Base-by-base conservation (phyloP, 2,888 invertebrate species). In the Euzetes globulus region DNA sequence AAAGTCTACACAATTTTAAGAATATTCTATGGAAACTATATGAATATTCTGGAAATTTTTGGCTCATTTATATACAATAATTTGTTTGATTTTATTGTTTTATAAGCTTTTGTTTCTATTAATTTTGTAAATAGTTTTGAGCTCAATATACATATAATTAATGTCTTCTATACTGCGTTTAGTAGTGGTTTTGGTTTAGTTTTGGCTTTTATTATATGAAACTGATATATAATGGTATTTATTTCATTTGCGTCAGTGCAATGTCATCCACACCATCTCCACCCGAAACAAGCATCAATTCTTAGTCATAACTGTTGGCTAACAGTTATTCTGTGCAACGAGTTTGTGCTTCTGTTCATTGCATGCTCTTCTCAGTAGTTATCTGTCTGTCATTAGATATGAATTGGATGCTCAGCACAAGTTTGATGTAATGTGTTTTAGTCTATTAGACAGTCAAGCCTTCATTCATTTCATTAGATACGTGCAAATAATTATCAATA, bases 341-440 rank as follows among this genome's bases (percentile, higher is more conserved):
- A n/a, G 50, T 19, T 50, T 50, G 19, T n/a, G 19, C 50, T 19
- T 19, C n/a, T n/a, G n/a, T 19, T n/a, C 19, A 50, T 1, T 50
- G 19, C n/a, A n/a, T 9, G 19, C 9, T 19, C 19, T 19, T 50
- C 15, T 47, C 7, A 47, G 3, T 5, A 47, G 11, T 22, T 55
- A n/a, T 63, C 9, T 63, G 15, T 63, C 33, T 2, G 6, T 65
- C 11, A 37, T 3, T 65, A 4, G 58, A 58, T 65, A 27, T 65
- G 37, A 37, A 33, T 15, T 37, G 19, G 7, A 19, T 4, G 17
- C n/a, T 33, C 3, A 37, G 17, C 17, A 27, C 2, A 19, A 33
- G 37, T 33, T 7, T 65, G 19, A 65, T 65, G 63, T 65, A 33
- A 65, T 65, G 63, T 65, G 63, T 65, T 33, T 11, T 65, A 65